These are phyloP conservation scores for Tolypeutes matacus DNA, from an alignment of 2,797 vertebrate species.

Conservation along the genomic window DNA sequence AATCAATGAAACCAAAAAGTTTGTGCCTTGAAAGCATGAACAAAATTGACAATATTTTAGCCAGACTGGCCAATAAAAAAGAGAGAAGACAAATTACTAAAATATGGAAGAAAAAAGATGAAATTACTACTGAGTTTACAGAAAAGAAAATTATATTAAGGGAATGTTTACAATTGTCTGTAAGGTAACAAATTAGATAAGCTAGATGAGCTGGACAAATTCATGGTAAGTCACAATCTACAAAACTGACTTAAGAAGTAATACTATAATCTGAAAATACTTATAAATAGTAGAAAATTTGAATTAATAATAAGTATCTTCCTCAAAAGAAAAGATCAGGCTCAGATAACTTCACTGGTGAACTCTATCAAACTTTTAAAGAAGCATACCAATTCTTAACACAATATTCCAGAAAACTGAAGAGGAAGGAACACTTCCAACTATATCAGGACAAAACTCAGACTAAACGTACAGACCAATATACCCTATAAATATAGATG, in stretches of 20 bases:
- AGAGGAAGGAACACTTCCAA: not conserved
- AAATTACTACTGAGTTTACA: not conserved
- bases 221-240: not conserved
- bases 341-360: not conserved
- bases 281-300: not conserved
- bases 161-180: not conserved
- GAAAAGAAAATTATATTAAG: not conserved
- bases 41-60: not conserved
- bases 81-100: not conserved
- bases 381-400: not conserved
- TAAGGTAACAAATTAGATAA: not conserved
- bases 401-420: not conserved
- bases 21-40: not conserved
- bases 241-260: not conserved
- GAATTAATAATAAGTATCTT: not conserved
- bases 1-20: conserved; percentile 2
- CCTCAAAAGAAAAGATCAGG: not conserved
- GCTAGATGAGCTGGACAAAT: not conserved
- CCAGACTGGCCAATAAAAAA: not conserved
- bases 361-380: not conserved
- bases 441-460: not conserved
- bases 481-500: not conserved
- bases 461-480: not conserved
- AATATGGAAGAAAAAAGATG: not conserved
- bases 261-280: not conserved